Conservation (phyloP, 2,797 vertebrate species). For the Pseudochromis fuscus region DNA sequence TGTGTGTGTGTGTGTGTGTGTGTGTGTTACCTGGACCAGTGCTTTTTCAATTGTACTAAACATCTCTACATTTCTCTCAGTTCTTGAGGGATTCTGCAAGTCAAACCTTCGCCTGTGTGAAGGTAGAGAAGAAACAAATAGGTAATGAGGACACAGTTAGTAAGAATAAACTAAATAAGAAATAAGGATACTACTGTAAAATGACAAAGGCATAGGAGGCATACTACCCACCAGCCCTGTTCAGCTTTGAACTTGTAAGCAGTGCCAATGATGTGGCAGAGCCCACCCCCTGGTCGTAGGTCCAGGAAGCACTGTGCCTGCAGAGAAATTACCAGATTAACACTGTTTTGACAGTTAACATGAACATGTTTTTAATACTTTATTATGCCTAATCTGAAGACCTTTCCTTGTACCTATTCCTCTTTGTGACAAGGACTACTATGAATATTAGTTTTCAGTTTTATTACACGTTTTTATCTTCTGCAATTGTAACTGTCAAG, state of each 20-base stretch:
- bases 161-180: background rate
- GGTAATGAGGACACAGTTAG: background rate
- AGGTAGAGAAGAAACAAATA: slow-evolving; percentile 15
- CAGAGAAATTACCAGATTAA: slow-evolving; percentile 24
- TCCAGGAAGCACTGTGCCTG: slow-evolving; percentile 97
- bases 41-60: slow-evolving; percentile 93
- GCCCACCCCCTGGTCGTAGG: slow-evolving; percentile 92
- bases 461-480: background rate
- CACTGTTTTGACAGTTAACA: background rate
- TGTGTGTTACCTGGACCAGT: slow-evolving; percentile 88
- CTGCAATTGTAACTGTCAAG: background rate
- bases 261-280: slow-evolving; percentile 96
- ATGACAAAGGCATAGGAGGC: background rate
- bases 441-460: background rate
- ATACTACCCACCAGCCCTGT: slow-evolving; percentile 94
- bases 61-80: slow-evolving; percentile 97
- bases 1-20: slow-evolving; percentile 6
- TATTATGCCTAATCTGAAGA: no score
- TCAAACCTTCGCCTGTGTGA: slow-evolving; percentile 95
- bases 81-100: slow-evolving; percentile 95
- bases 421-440: no score
- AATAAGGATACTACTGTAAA: background rate
- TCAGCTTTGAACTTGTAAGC: slow-evolving; percentile 98
- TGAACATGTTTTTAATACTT: background rate
- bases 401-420: no score